Conservation (phyloP, 2,113 vertebrate genomes). For the Ameiurus melas region DNA sequence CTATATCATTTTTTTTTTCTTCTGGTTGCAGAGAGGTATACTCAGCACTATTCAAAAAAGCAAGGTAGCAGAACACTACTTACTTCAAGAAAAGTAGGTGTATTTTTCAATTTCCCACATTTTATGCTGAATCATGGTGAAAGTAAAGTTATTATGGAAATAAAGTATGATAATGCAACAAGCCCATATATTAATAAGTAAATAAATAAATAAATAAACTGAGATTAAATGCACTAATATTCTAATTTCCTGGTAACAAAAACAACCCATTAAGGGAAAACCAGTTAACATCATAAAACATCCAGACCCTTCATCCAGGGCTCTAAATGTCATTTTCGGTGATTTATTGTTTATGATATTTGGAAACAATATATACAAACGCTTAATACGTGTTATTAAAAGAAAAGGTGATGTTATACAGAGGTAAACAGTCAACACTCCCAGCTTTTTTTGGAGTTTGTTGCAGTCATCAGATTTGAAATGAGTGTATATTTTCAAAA, state of each 20-base stretch:
- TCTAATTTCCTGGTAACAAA: background rate
- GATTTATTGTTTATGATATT: constrained; percentile 55
- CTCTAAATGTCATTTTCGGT: constrained; percentile 42
- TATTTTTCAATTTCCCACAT: background rate
- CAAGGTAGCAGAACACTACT: background rate
- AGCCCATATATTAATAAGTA: background rate
- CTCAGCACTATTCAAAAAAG: background rate
- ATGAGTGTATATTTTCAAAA: too few relatives aligned
- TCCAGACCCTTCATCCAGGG: background rate
- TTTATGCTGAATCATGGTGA: background rate
- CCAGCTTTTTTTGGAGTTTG: too few relatives aligned
- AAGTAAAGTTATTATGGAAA: background rate
- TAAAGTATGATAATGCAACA: background rate
- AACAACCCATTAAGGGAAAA: background rate
- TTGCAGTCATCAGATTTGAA: too few relatives aligned
- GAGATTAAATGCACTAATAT: background rate
- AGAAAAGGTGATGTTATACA: too few relatives aligned
- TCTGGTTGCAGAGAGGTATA: background rate
- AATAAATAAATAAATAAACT: background rate
- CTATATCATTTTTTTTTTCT: background rate
- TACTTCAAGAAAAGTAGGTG: background rate
- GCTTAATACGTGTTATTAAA: too few relatives aligned
- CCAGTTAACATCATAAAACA: background rate
- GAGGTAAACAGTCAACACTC: too few relatives aligned
- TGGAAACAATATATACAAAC: background rate